phyloP scores from a whole-genome alignment of 2,888 invertebrate genomes.

The Drosophila cognata region DNA sequence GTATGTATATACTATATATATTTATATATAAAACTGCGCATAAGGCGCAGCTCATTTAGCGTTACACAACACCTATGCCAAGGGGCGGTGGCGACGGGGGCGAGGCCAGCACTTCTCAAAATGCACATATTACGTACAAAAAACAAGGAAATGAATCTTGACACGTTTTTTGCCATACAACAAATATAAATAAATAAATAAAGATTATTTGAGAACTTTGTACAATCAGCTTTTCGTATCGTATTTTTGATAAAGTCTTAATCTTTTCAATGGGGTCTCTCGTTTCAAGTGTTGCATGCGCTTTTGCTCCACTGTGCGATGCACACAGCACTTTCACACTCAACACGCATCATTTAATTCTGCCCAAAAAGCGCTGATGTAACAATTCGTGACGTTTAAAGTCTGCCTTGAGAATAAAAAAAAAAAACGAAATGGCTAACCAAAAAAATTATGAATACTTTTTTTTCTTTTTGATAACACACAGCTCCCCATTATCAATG shows the following conservation, averaged over 20 bases:
- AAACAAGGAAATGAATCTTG: slow-evolving; percentile 33
- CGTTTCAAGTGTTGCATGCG: neutral
- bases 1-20: slow-evolving; percentile 1
- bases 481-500: slow-evolving; percentile 30
- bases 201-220: slow-evolving; percentile 2
- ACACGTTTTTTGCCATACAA: neutral
- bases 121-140: slow-evolving; percentile 26
- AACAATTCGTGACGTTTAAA: slow-evolving; percentile 56
- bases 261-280: neutral
- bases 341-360: slow-evolving; percentile 47
- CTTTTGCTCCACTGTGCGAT: slow-evolving; percentile 49
- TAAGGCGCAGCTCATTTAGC: slow-evolving; percentile 72
- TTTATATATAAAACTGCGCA: slow-evolving; percentile 58
- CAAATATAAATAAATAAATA: neutral
- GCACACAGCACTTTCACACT: slow-evolving; percentile 35
- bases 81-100: slow-evolving; percentile 4
- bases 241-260: neutral
- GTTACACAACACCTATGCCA: slow-evolving; percentile 49
- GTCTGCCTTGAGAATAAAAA: slow-evolving; percentile 5
- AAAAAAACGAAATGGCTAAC: neutral
- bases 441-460: slow-evolving; percentile 1
- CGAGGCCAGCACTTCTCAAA: slow-evolving; percentile 9
- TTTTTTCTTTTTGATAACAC: slow-evolving; percentile 22
- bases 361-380: slow-evolving; percentile 47
- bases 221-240: neutral